Conservation (phyloP, 2,888 invertebrate species). For the Leucophenga maculata region DNA sequence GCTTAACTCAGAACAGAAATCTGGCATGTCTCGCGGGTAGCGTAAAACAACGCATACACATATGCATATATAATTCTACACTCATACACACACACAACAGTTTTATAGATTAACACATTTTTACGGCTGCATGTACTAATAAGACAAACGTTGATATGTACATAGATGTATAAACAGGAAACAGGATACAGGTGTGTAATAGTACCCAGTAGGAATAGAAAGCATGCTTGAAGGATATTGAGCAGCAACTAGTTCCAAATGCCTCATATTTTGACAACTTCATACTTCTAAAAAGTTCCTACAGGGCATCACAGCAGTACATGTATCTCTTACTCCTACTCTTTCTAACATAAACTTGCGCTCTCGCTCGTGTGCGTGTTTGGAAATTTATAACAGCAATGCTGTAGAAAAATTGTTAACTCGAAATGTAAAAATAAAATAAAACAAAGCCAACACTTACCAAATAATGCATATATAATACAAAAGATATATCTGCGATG, state of each 20-base stretch:
- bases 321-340: constrained; percentile 7
- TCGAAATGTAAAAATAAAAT: constrained; percentile 10
- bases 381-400: constrained; percentile 56
- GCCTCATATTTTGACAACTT: too few relatives aligned
- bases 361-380: constrained; percentile 32
- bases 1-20: constrained; percentile 46
- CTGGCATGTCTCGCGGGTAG: constrained; percentile 59
- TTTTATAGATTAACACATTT: constrained; percentile 65
- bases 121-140: constrained; percentile 64
- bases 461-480: constrained; percentile 44
- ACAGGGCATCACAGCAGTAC: constrained; percentile 41
- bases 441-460: constrained; percentile 46
- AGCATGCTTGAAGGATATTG: too few relatives aligned
- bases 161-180: constrained; percentile 48
- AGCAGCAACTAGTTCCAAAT: too few relatives aligned
- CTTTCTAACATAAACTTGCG: background rate
- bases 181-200: constrained; percentile 38
- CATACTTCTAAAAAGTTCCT: too few relatives aligned
- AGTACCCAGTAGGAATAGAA: too few relatives aligned
- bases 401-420: constrained; percentile 12
- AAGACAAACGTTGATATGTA: too few relatives aligned
- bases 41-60: constrained; percentile 49
- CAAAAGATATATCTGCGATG: background rate
- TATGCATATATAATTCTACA: constrained; percentile 30
- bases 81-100: constrained; percentile 35